Percentiles rank a stretch among this genome's conserved stretches.
These are phyloP conservation scores for Leptopilina syphax DNA, from an alignment of 2,888 invertebrate genomes.

Conservation along the genomic window DNA sequence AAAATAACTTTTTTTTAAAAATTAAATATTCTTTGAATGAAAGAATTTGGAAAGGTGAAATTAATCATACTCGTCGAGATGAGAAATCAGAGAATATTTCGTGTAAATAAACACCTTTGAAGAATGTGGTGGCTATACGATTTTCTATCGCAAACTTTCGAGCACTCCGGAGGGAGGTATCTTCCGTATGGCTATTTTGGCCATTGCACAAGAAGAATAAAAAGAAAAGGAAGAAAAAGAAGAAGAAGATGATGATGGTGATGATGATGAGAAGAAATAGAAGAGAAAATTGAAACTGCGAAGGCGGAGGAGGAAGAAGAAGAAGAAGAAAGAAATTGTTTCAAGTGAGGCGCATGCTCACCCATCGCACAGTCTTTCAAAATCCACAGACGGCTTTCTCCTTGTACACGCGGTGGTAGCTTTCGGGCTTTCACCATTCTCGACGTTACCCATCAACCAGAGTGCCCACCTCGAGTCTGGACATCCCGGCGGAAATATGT, in stretches of 20 bases:
- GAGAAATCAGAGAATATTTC: neutral
- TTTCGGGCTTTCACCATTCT: slow-evolving; percentile 27
- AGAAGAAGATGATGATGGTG: neutral
- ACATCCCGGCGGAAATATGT: slow-evolving; percentile 60
- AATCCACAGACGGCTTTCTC: slow-evolving; percentile 27
- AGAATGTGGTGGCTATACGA: slow-evolving; percentile 47
- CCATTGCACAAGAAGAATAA: slow-evolving; percentile 36
- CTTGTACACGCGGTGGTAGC: slow-evolving; percentile 24
- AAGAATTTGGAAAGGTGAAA: no score
- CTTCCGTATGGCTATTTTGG: slow-evolving; percentile 63
- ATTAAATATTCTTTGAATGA: no score
- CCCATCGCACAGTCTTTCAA: slow-evolving; percentile 11
- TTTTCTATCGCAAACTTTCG: neutral
- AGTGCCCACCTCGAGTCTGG: slow-evolving; percentile 24
- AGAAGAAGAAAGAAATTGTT: slow-evolving; percentile 15
- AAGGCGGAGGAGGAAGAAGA: slow-evolving; percentile 22
- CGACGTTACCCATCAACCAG: slow-evolving; percentile 26
- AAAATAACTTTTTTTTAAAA: no score
- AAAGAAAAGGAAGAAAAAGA: slow-evolving; percentile 25
- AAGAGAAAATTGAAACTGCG: slow-evolving; percentile 16
- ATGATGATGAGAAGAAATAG: neutral
- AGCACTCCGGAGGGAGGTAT: slow-evolving; percentile 45
- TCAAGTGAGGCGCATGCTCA: slow-evolving; percentile 42
- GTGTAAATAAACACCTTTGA: slow-evolving; percentile 49
- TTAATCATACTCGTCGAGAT: neutral